These are phyloP conservation scores for Phenacoccus solenopsis DNA, from an alignment of 1,140 invertebrate species.

Conservation along the genomic window DNA sequence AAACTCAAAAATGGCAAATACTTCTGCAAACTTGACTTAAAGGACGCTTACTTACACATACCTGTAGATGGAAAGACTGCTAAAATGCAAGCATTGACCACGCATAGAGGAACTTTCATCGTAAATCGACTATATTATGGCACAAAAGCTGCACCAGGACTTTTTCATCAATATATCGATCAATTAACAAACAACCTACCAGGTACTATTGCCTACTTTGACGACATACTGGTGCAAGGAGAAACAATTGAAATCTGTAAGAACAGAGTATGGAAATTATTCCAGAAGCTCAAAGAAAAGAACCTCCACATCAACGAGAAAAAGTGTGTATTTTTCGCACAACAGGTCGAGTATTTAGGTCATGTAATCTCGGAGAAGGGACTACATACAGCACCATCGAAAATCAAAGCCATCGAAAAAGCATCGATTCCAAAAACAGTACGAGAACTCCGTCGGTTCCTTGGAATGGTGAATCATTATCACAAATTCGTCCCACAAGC, in stretches of 20 bases:
- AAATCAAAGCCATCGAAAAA: constrained; percentile 32
- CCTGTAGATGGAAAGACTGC: constrained; percentile 25
- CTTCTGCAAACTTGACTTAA: constrained; percentile 25
- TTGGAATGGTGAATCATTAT: constrained; percentile 38
- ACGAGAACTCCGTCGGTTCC: constrained; percentile 33
- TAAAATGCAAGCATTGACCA: constrained; percentile 29
- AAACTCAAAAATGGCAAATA: constrained; percentile 12
- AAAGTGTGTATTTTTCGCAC: constrained; percentile 34
- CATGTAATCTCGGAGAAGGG: constrained; percentile 30
- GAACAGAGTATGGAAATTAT: not conserved
- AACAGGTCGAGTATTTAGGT: constrained; percentile 32
- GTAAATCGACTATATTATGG: constrained; percentile 36
- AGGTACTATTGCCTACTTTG: constrained; percentile 27
- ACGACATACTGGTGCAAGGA: constrained; percentile 28
- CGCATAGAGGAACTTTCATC: constrained; percentile 29
- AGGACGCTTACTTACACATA: constrained; percentile 27
- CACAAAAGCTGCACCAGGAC: constrained; percentile 34
- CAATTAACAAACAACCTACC: constrained; percentile 29
- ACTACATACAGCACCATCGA: constrained; percentile 32
- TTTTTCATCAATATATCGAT: constrained; percentile 39
- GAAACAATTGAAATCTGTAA: not conserved
- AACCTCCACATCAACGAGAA: constrained; percentile 28
- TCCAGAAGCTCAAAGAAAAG: not conserved
- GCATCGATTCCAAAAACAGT: constrained; percentile 30
- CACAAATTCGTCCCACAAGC: constrained; percentile 34